Conservation (phyloP, 2,888 invertebrate species). For the Galeopsomyia nigrocyanea region DNA sequence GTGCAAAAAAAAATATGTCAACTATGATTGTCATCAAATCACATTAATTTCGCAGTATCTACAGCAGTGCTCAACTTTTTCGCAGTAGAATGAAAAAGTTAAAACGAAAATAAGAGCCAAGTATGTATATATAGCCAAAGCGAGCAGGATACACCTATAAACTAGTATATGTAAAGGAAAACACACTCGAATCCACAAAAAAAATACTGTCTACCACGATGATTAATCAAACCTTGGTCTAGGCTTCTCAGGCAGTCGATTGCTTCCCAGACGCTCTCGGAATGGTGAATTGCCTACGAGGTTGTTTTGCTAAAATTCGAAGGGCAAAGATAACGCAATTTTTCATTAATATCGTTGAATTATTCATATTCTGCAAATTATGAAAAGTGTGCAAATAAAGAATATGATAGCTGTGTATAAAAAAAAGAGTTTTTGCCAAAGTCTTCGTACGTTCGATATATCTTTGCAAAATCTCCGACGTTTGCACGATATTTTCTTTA, state of each 20-base stretch:
- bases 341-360: slow-evolving; percentile 28
- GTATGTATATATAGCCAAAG: slow-evolving; percentile 6
- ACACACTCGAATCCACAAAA: background rate
- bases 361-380: background rate
- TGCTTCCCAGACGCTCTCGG: slow-evolving; percentile 91
- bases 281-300: slow-evolving; percentile 83
- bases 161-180: background rate
- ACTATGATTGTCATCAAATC: background rate
- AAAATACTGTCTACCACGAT: slow-evolving; percentile 1
- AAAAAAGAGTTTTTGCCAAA: no score
- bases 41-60: background rate
- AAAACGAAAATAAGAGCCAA: background rate
- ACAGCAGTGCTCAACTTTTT: background rate
- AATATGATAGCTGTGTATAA: no score
- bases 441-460: no score
- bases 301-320: slow-evolving; percentile 71
- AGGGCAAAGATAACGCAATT: slow-evolving; percentile 46
- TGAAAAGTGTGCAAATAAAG: no score
- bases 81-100: background rate
- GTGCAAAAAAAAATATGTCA: background rate
- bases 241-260: slow-evolving; percentile 84
- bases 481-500: no score
- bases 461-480: no score
- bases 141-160: slow-evolving; percentile 8
- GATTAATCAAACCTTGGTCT: slow-evolving; percentile 81